These are phyloP conservation scores for Lochmaea capreae DNA, from an alignment of 2,888 invertebrate species.

Conservation along the genomic window DNA sequence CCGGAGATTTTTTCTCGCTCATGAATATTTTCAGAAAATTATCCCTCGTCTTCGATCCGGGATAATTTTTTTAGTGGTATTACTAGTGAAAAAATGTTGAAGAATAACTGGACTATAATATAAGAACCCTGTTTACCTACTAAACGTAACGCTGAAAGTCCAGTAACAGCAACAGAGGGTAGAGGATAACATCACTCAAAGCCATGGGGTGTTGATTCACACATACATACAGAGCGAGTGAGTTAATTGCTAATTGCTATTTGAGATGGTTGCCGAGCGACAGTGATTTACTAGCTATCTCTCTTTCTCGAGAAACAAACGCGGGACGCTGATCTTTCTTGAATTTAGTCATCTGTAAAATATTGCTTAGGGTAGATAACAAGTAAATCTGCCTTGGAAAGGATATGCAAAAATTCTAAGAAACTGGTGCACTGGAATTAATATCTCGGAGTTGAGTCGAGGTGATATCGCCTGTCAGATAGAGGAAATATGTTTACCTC, in stretches of 20 bases:
- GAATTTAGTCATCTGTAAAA: slow-evolving; percentile 58
- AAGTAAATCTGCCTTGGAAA: slow-evolving; percentile 31
- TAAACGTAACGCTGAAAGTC: slow-evolving; percentile 26
- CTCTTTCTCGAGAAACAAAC: slow-evolving; percentile 38
- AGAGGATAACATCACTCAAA: slow-evolving; percentile 41
- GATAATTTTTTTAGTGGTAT: too few relatives aligned
- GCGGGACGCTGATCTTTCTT: slow-evolving; percentile 50
- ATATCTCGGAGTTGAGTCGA: slow-evolving; percentile 23
- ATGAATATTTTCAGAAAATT: too few relatives aligned
- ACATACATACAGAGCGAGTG: slow-evolving; percentile 58
- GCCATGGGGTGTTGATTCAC: slow-evolving; percentile 56
- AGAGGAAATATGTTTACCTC: slow-evolving; percentile 21
- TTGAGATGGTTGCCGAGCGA: slow-evolving; percentile 62
- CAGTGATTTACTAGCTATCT: slow-evolving; percentile 59
- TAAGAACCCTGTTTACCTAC: slow-evolving; percentile 1
- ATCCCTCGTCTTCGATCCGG: too few relatives aligned
- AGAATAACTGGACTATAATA: slow-evolving; percentile 4
- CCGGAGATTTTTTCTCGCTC: too few relatives aligned
- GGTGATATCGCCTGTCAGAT: slow-evolving; percentile 7
- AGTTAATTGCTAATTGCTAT: slow-evolving; percentile 64
- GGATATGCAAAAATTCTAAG: slow-evolving; percentile 32
- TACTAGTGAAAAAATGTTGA: neutral
- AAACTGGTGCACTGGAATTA: slow-evolving; percentile 33
- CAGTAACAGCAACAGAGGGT: slow-evolving; percentile 29
- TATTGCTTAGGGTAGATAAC: slow-evolving; percentile 54